A percentile compares a stretch with the other conserved stretches of the same genome.
Evolutionary conservation across 2,797 vertebrate genomes (phyloP).

Genomic region (Sitta carolinensis): DNA sequence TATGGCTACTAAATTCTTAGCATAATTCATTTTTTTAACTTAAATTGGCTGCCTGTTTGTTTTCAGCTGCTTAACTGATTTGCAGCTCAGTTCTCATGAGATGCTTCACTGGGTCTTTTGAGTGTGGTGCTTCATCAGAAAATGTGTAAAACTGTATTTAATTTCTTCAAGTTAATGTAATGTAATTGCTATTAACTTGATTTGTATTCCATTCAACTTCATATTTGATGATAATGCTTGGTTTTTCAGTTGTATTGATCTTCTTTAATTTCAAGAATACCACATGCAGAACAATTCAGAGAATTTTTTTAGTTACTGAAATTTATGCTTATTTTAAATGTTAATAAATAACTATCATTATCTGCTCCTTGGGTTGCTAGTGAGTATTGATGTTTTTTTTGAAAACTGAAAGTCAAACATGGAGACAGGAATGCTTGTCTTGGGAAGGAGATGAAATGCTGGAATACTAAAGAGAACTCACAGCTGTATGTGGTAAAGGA

Average conservation of each 20-base stretch:
- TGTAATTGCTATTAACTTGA: conserved; percentile 49
- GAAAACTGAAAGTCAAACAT: neutral
- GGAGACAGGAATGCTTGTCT: neutral
- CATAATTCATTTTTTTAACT: neutral
- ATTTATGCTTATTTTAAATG: conserved; percentile 40
- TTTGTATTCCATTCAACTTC: conserved; percentile 24
- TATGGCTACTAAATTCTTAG: neutral
- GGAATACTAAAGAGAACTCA: neutral
- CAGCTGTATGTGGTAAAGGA: neutral
- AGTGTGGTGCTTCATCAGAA: conserved; percentile 36
- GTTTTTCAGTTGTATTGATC: conserved; percentile 11
- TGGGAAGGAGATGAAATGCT: neutral
- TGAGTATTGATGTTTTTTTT: neutral
- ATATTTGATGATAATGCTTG: neutral
- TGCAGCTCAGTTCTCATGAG: conserved; percentile 34
- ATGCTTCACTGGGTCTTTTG: conserved; percentile 27
- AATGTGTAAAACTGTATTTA: conserved; percentile 20
- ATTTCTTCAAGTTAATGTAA: conserved; percentile 56
- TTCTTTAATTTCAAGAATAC: neutral
- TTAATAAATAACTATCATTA: conserved; percentile 52
- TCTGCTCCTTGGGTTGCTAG: conserved; percentile 3
- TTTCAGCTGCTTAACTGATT: neutral
- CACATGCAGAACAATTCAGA: neutral
- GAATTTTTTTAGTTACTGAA: conserved; percentile 37
- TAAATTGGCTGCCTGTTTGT: neutral